Percentiles rank a stretch among this genome's conserved stretches.
Evolutionary conservation across 2,113 vertebrate species (phyloP).

Genomic region (Anser cygnoides): DNA sequence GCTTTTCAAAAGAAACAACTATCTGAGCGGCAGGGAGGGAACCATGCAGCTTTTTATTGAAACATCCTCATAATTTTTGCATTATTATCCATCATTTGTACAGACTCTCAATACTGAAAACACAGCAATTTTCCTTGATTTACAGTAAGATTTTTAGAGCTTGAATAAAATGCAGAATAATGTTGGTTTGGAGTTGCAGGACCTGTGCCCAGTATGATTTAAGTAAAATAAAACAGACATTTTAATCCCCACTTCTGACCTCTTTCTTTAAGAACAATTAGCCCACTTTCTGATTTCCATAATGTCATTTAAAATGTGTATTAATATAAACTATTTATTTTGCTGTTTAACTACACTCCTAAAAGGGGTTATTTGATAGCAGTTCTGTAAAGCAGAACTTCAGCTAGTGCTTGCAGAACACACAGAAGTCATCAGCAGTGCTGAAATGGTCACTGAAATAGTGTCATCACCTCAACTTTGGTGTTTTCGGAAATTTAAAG

Average conservation of each 20-base stretch:
- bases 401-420: neutral
- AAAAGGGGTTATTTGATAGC: neutral
- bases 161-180: neutral
- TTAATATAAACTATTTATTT: neutral
- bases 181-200: neutral
- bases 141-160: neutral
- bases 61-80: neutral
- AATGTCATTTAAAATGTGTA: neutral
- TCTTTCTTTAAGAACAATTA: neutral
- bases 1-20: neutral
- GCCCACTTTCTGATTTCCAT: neutral
- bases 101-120: neutral
- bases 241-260: neutral
- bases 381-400: neutral
- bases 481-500: neutral
- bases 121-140: neutral
- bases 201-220: neutral
- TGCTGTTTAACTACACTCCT: neutral
- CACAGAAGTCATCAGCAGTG: fast-evolving
- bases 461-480: neutral
- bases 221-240: neutral
- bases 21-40: neutral
- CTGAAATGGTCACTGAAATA: neutral
- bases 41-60: neutral
- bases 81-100: neutral